Conservation (phyloP, 2,113 vertebrate species). For the Dendropsophus ebraccatus region DNA sequence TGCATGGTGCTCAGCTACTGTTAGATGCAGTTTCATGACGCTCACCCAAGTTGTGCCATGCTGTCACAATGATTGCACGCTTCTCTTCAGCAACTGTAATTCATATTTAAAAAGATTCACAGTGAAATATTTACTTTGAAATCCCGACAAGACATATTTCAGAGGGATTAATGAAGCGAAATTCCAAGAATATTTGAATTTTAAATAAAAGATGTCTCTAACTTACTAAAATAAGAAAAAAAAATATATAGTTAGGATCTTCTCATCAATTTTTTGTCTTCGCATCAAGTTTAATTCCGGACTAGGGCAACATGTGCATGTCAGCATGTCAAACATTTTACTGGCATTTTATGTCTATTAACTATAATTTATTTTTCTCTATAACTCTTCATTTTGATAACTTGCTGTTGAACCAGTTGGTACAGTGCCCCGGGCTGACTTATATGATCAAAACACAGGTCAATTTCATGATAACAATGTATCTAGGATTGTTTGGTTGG, state of each 20-base stretch:
- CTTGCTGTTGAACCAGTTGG: no score
- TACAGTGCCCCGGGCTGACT: no score
- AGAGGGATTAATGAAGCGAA: background rate
- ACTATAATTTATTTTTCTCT: no score
- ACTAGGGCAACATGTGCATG: no score
- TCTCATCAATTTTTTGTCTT: background rate
- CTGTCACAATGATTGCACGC: background rate
- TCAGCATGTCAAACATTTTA: no score
- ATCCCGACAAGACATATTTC: background rate
- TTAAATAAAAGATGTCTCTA: background rate
- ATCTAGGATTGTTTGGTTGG: no score
- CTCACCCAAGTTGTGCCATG: background rate
- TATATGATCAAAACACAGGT: no score
- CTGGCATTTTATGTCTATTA: no score
- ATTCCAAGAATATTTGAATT: background rate
- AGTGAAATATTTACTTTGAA: background rate
- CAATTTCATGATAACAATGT: no score
- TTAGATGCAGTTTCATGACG: slow-evolving; percentile 3
- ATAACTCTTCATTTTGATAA: no score
- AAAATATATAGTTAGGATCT: no score
- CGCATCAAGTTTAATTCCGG: background rate
- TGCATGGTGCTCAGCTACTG: slow-evolving; percentile 1
- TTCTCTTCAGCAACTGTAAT: background rate
- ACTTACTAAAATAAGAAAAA: no score
- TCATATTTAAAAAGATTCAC: background rate